Evolutionary conservation across 1,140 invertebrate genomes (phyloP), one percentile per base, ranked within the genome.

Genomic region (Rhynchophorus ferrugineus): DNA sequence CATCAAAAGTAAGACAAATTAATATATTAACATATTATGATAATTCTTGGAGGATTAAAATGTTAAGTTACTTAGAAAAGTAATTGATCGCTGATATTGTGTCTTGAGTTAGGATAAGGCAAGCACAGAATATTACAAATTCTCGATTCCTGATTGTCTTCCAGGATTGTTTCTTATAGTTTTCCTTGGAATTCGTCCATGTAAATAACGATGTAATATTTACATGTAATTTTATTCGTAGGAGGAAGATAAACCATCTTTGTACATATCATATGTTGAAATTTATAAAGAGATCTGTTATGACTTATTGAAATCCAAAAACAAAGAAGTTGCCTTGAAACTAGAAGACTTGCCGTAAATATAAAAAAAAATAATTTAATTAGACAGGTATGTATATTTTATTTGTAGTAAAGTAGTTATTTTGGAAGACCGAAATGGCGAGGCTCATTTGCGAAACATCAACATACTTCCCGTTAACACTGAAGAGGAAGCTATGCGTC

Each of bases 231-330:
- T 46, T 2, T 35, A 11, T 29, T 53, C 56, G 33, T 24, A 72
- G 69, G 63, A 61, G 54, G 54, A 64, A 41, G 67, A 70, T 39
- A 60, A 67, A 37, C 71, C 68, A 50, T 61, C 65, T 11, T 62
- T 73, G 13, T 71, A 71, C 45, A 62, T 77, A 34, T 74, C 76
- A 5, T 77, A 75, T 59, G 61, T 78, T 60, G 75, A 78, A 65
- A 78, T 78, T 42, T 78, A 77, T 61, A 78, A 78, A 57, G 75
- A 78, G 64, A 67, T 67, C 60, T 78, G 79, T 3, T 82, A 80
- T 63, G 81, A 84, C 64, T 61, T 83, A 29, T 69, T 83, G 3
- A 74, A 78, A 65, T 71, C 77, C 22, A 75, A 74, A 62, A 71
- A 73, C 49, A 65, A 75, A 47, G 69, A 70, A 36, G 44, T 54